phyloP scores from a whole-genome alignment of 1,140 invertebrate genomes.

The Lysiphlebus fabarum region DNA sequence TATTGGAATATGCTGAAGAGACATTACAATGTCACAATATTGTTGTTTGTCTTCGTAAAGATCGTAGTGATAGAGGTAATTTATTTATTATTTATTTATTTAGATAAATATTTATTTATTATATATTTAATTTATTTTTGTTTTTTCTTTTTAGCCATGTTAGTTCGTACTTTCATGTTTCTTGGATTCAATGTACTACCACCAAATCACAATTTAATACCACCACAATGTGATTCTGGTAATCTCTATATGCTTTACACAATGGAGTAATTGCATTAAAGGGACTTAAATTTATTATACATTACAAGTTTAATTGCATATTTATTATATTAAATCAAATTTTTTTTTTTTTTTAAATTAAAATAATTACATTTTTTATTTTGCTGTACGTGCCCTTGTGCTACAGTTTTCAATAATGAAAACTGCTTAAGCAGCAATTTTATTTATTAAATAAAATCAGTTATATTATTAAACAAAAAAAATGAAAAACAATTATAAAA shows the following conservation, averaged over 20 bases:
- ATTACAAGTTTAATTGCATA: not conserved
- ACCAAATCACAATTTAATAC: constrained; percentile 75
- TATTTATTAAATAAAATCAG: constrained; percentile 13
- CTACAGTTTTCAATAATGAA: constrained; percentile 23
- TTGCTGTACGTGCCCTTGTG: constrained; percentile 26
- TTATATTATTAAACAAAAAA: constrained; percentile 13
- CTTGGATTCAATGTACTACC: constrained; percentile 85
- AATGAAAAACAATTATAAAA: too few species aligned
- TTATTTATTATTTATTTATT: not conserved
- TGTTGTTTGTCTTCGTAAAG: constrained; percentile 79
- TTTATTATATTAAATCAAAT: constrained; percentile 33
- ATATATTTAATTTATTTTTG: constrained; percentile 5
- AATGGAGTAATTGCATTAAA: constrained; percentile 63
- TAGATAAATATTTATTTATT: constrained; percentile 8
- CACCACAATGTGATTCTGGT: constrained; percentile 61
- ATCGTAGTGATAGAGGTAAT: constrained; percentile 74
- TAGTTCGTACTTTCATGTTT: constrained; percentile 95
- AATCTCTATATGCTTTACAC: constrained; percentile 79
- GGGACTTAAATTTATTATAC: constrained; percentile 45
- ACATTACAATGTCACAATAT: constrained; percentile 79
- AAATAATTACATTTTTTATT: constrained; percentile 23
- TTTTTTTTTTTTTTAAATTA: constrained; percentile 7
- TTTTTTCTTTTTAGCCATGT: constrained; percentile 62
- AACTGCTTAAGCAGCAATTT: constrained; percentile 29
- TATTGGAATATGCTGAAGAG: constrained; percentile 95